Percentiles rank a stretch among this genome's conserved stretches.
Conservation (phyloP, 2,888 invertebrate species). For the Yponomeuta plumbellus region DNA sequence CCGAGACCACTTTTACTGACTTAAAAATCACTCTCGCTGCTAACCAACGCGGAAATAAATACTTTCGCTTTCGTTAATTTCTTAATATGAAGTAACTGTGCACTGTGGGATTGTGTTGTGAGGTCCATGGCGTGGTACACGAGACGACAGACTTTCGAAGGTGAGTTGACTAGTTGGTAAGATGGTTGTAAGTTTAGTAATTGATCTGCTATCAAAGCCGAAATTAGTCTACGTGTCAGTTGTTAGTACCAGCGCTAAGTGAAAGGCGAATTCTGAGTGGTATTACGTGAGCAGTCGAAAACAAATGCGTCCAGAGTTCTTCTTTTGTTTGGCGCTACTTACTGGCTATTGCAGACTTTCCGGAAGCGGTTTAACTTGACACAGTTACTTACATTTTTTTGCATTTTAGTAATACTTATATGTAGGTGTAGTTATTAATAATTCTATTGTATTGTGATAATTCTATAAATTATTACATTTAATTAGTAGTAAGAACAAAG, state of each 20-base stretch:
- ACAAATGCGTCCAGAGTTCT: constrained; percentile 16
- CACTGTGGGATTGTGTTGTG: constrained; percentile 30
- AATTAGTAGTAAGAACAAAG: no score
- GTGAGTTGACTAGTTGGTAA: constrained; percentile 36
- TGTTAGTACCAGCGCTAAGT: constrained; percentile 68
- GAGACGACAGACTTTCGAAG: constrained; percentile 42
- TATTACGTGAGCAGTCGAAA: constrained; percentile 39
- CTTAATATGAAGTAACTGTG: neutral
- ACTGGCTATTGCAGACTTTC: neutral
- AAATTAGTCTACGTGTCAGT: constrained; percentile 69
- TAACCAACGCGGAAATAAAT: constrained; percentile 45
- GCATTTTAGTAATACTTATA: neutral
- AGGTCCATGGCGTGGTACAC: constrained; percentile 42
- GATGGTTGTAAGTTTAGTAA: constrained; percentile 22
- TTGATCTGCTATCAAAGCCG: constrained; percentile 42
- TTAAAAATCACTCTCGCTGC: constrained; percentile 34
- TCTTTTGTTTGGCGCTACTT: constrained; percentile 12
- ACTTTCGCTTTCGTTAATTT: constrained; percentile 42
- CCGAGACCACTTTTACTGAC: constrained; percentile 37
- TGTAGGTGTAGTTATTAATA: no score
- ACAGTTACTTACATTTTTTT: neutral
- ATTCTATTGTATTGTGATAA: no score
- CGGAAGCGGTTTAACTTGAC: neutral
- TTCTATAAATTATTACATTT: no score
- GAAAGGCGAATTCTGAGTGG: constrained; percentile 71